These are phyloP conservation scores for Hylia prasina DNA, from an alignment of 2,113 vertebrate genomes.

Conservation along the genomic window DNA sequence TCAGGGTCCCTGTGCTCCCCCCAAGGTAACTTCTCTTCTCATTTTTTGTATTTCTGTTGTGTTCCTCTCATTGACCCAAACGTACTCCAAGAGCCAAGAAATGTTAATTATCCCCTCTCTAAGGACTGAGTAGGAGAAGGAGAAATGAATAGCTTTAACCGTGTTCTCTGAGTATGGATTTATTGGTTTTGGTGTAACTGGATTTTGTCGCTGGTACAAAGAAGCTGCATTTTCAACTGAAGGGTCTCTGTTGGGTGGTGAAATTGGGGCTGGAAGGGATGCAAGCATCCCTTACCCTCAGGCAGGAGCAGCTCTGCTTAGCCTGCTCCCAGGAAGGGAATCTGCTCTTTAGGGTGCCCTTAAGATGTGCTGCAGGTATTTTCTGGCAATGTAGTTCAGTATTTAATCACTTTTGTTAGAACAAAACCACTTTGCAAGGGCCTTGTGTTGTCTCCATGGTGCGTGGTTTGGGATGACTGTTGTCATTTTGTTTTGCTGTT, in stretches of 20 bases:
- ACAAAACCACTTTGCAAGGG: not conserved
- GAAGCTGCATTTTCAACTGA: not conserved
- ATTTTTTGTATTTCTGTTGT: accelerated
- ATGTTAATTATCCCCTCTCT: not conserved
- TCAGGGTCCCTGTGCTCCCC: accelerated
- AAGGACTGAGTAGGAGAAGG: not conserved
- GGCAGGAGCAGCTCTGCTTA: slow-evolving; percentile 18
- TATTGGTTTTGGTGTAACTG: not conserved
- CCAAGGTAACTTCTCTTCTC: not conserved
- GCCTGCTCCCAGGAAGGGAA: not conserved
- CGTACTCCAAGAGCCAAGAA: not conserved
- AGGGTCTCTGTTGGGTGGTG: not conserved
- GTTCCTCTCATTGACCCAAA: not conserved
- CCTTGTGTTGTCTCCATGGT: not conserved
- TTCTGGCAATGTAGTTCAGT: not conserved
- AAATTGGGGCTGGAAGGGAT: not conserved
- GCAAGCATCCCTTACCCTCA: not conserved
- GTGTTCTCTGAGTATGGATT: not conserved
- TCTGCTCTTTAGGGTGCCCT: not conserved
- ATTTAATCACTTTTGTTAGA: not conserved
- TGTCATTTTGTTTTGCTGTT: not conserved
- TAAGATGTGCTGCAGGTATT: not conserved
- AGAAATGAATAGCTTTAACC: not conserved
- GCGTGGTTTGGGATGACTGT: not conserved
- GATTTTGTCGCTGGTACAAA: not conserved